Base-by-base conservation (phyloP, 2,113 vertebrate species). In the Xenopus borealis region DNA sequence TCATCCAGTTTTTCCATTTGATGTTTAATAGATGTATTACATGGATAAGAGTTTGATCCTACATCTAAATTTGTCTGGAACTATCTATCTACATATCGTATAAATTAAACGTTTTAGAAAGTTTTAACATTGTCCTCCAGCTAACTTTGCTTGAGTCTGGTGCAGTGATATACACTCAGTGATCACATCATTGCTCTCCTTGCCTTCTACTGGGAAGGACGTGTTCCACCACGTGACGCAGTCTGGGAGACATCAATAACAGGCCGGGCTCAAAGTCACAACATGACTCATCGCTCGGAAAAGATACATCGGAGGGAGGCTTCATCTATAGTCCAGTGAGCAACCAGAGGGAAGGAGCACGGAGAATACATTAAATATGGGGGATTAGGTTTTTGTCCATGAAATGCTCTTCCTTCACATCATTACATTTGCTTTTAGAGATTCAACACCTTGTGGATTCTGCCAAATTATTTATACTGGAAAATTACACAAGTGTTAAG, bases 401-500 rank as follows among this genome's bases (percentile, higher is more conserved):
- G 53, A 75, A 69, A 75, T 23, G 55, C 59, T 75, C 66, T 76
- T 69, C 73, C 16, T 69, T 69, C 66, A 69, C 73, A 63, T 63
- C 66, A 69, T 69, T 76, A 76, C 66, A 50, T 69, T 62, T 76
- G 27, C 66, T 76, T 69, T 63, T 55, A 55, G 17, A 62, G 50
- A 63, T 75, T 75, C 57, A 69, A 75, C 72, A 75, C 72, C 72
- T 69, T 67, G 50, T 62, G 72, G 57, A 75, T 69, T 68, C 68
- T 75, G 66, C 72, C 30, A 69, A 75, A 69, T 75, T 65, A 75
- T 75, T 68, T 69, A 75, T 69, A 62, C 27, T 16, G 12, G 20
- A 78, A 71, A 78, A 59, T 44, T 55, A 19, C 66, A 67, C n/a
- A 16, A 19, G 20, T 71, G 77, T 57, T 65, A 73, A 46, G 4